phyloP scores from a whole-genome alignment of 2,888 invertebrate species.

The Eristalis arbustorum region DNA sequence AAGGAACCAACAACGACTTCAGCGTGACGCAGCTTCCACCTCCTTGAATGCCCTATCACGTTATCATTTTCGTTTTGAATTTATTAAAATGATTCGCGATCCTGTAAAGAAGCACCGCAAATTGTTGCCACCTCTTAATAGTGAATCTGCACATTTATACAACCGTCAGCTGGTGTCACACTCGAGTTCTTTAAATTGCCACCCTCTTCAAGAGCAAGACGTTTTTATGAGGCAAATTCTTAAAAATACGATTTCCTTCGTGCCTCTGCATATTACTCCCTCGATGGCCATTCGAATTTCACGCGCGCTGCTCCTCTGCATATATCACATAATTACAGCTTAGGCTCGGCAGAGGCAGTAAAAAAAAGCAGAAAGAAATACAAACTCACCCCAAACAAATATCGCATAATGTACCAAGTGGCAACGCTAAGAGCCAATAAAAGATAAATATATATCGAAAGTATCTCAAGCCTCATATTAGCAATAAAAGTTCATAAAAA shows the following conservation, averaged over 20 bases:
- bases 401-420: constrained; percentile 5
- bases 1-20: too few relatives aligned
- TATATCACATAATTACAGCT: background rate
- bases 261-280: background rate
- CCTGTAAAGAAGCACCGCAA: too few relatives aligned
- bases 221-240: background rate
- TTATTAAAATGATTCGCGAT: too few relatives aligned
- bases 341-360: background rate
- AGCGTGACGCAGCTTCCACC: too few relatives aligned
- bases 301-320: background rate
- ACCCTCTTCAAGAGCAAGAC: background rate
- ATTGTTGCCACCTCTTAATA: too few relatives aligned
- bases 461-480: constrained; percentile 21
- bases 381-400: background rate
- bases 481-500: constrained; percentile 51
- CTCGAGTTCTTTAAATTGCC: background rate
- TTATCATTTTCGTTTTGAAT: too few relatives aligned
- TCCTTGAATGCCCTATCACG: too few relatives aligned
- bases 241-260: background rate
- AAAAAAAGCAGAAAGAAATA: background rate
- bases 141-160: too few relatives aligned
- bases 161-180: too few relatives aligned
- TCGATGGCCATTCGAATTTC: background rate
- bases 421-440: constrained; percentile 17
- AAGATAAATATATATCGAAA: constrained; percentile 8